Evolutionary conservation across 2,797 vertebrate species (phyloP), one percentile per base, ranked within the genome.

Genomic region (Anas capensis): DNA sequence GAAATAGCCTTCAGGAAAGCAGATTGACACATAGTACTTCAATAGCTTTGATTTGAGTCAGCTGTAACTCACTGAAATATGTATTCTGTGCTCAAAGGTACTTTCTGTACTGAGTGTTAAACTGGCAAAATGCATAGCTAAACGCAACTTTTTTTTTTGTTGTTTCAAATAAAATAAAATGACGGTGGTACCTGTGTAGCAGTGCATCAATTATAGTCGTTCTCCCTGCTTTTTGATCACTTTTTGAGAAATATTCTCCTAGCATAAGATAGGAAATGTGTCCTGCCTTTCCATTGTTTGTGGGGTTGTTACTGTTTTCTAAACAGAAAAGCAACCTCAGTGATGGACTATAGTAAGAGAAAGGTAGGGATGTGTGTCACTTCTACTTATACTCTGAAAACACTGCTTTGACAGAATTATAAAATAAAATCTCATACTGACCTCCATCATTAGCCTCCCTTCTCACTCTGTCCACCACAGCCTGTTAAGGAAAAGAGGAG

Each of bases 11-110:
- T 46, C 79, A 6, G 21, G 76, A 72, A 88, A 78, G 76, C 38
- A 90, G 86, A 86, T 73, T 86, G 86, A 88, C 94, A 71, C 0
- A 0, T 31, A 78, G 36, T 54, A 49, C 61, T 95, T 93, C 12
- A 33, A 79, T 91, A 79, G 31, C 60, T 94, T 95, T 95, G 77
- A 93, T 92, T 14, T 89, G 72, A 94, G 60, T 90, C 82, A 84
- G 75, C 82, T 64, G 62, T 69, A 92, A 56, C 70, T 66, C 8
- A 3, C 58, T 76, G 66, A 88, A 91, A 91, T 88, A 81, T 77
- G 61, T 85, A 38, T 31, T 81, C n/a, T 87, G 15, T 80, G n/a
- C 73, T 62, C 46, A 70, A 90, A 95, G n/a, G 56, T 90, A 93
- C 94, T 76, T 88, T 82, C 64, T 92, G 75, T 91, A 68, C 92